Evolutionary conservation across 2,113 vertebrate species (phyloP).

Genomic region (Numenius arquata): DNA sequence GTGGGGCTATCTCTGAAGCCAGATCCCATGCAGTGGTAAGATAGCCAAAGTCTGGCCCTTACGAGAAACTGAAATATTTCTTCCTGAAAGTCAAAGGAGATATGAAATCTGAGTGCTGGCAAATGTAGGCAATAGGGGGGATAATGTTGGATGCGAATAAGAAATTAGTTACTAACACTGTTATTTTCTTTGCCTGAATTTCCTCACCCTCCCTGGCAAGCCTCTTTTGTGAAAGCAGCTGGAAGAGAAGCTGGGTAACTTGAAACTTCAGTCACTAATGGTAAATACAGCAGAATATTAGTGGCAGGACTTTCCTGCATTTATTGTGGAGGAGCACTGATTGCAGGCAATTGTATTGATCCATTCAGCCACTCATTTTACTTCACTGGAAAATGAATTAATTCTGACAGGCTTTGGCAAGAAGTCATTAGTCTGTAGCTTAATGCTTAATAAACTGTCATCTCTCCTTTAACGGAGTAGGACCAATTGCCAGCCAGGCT

Average conservation of each 20-base stretch:
- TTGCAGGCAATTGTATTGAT: conserved; percentile 19
- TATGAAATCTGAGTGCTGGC: conserved; percentile 26
- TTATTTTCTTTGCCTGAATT: conserved; percentile 29
- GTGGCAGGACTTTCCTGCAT: neutral
- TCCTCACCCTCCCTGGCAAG: conserved; percentile 1
- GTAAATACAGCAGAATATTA: neutral
- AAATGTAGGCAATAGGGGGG: neutral
- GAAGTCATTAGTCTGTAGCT: conserved; percentile 18
- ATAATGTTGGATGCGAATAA: neutral
- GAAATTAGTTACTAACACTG: conserved; percentile 24
- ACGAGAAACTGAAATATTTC: conserved; percentile 33
- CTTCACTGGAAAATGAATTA: conserved; percentile 22
- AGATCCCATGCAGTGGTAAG: neutral
- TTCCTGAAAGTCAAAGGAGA: conserved; percentile 42
- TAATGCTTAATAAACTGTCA: conserved; percentile 46
- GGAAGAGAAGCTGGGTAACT: neutral
- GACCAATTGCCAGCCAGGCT: neutral
- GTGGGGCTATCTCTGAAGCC: neutral
- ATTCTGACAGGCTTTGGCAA: conserved; percentile 55
- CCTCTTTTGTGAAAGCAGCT: neutral
- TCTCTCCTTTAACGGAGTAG: neutral
- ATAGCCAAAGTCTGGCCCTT: neutral
- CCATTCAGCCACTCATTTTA: neutral
- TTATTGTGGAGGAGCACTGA: neutral
- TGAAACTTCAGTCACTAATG: neutral